Evolutionary conservation across 2,113 vertebrate genomes (phyloP).

Genomic region (Numida meleagris): DNA sequence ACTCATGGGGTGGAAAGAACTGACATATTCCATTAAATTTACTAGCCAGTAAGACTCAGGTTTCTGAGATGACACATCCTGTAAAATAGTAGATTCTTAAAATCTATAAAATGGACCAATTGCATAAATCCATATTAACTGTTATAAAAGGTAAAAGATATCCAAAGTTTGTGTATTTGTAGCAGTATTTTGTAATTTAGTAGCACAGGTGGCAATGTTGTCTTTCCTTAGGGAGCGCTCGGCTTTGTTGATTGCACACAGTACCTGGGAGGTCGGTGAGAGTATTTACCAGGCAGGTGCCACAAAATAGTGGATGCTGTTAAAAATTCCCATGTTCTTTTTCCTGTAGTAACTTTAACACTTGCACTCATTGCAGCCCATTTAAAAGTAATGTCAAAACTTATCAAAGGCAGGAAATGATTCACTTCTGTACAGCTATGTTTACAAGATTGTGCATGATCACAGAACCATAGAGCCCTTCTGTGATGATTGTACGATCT

Average conservation of each 20-base stretch:
- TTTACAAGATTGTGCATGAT: neutral
- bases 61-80: neutral
- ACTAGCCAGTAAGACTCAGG: neutral
- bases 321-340: neutral
- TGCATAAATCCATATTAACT: neutral
- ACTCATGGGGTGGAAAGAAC: neutral
- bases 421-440: fast-evolving
- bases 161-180: neutral
- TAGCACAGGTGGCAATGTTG: neutral
- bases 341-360: neutral
- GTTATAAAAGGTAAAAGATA: neutral
- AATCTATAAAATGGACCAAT: neutral
- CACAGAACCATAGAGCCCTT: too few relatives aligned
- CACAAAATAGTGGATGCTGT: neutral
- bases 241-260: neutral
- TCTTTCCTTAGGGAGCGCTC: neutral
- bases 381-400: neutral
- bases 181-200: neutral
- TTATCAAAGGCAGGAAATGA: neutral
- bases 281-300: neutral
- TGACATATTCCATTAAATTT: fast-evolving
- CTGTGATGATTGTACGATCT: too few relatives aligned
- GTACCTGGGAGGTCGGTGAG: neutral
- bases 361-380: neutral
- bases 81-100: neutral